Conservation (phyloP, 2,113 vertebrate species). For the Melanerpes formicivorus region DNA sequence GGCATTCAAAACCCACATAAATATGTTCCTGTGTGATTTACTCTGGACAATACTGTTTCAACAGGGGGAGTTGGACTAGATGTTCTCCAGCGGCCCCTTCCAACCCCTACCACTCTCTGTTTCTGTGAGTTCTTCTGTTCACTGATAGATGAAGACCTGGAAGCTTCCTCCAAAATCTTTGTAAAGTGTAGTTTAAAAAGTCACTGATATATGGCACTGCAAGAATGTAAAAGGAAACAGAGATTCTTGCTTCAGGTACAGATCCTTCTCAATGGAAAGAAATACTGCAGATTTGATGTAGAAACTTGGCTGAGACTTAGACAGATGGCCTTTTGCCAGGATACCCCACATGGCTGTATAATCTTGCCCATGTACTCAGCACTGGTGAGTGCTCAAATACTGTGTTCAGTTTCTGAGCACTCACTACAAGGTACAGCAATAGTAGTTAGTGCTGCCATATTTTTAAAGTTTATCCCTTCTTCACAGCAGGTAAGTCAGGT, state of each 20-base stretch:
- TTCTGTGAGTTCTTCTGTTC: background rate
- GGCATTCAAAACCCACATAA: no score
- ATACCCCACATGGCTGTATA: background rate
- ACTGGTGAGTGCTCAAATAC: no score
- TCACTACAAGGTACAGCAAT: background rate
- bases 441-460: background rate
- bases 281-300: background rate
- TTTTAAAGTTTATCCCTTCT: background rate
- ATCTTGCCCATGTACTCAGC: background rate
- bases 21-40: no score
- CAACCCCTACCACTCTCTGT: no score
- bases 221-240: background rate
- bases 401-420: no score
- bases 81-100: no score
- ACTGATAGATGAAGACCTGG: background rate
- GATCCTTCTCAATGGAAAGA: background rate
- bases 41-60: no score
- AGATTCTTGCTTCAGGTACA: background rate
- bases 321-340: background rate
- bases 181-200: background rate
- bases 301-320: background rate
- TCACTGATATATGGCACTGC: background rate
- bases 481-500: background rate
- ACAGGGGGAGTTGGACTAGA: no score
- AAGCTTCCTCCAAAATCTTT: background rate